Evolutionary conservation across 2,888 invertebrate species (phyloP).

Genomic region (Diplazon laetatorius): DNA sequence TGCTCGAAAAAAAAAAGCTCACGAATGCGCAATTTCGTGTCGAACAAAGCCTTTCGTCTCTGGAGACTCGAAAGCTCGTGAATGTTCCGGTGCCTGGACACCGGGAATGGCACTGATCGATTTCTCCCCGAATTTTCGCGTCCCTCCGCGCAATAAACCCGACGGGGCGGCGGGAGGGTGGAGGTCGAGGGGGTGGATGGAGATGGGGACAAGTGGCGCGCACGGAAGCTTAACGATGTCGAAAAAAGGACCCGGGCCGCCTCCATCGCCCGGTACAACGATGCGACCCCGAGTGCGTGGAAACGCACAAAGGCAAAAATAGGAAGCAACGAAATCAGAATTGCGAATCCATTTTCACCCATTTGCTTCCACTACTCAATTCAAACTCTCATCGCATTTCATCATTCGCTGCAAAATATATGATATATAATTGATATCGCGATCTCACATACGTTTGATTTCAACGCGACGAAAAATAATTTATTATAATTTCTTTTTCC

Average conservation of each 20-base stretch:
- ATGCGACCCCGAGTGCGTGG: slow-evolving; percentile 13
- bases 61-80: slow-evolving; percentile 1
- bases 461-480: too few relatives aligned
- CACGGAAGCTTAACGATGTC: slow-evolving; percentile 74
- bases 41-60: slow-evolving; percentile 45
- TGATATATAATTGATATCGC: too few relatives aligned
- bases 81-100: slow-evolving; percentile 32
- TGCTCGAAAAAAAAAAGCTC: background rate
- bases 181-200: too few relatives aligned
- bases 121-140: slow-evolving; percentile 31
- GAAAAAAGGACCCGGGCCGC: slow-evolving; percentile 67
- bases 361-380: too few relatives aligned
- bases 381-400: too few relatives aligned
- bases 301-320: slow-evolving; percentile 12
- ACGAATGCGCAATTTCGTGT: background rate
- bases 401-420: too few relatives aligned
- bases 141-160: slow-evolving; percentile 6
- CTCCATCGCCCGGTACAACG: background rate
- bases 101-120: slow-evolving; percentile 12
- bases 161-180: too few relatives aligned
- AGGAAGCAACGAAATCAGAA: too few relatives aligned
- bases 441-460: too few relatives aligned
- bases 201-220: background rate
- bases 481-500: too few relatives aligned
- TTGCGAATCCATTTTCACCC: too few relatives aligned